Conservation (phyloP, 2,797 vertebrate genomes). For the Pygocentrus nattereri region DNA sequence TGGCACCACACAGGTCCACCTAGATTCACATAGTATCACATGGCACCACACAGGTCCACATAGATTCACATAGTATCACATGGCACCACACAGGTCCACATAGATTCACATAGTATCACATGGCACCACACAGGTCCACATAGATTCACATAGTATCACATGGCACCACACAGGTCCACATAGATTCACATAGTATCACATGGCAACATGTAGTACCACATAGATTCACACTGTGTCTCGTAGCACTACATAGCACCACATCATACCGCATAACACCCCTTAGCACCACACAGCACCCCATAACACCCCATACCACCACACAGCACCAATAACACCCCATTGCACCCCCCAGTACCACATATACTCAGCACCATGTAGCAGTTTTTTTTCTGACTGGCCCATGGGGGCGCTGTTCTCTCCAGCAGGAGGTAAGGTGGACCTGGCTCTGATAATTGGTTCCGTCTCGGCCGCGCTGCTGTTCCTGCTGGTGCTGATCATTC, state of each 20-base stretch:
- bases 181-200: too few relatives aligned
- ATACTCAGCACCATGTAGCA: background rate
- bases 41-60: too few relatives aligned
- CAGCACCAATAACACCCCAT: background rate
- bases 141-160: too few relatives aligned
- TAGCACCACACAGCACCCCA: too few relatives aligned
- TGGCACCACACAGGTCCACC: too few relatives aligned
- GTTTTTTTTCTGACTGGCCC: background rate
- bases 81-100: too few relatives aligned
- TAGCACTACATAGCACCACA: constrained; percentile 12
- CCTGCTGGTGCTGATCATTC: constrained; percentile 59
- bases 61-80: too few relatives aligned
- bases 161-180: background rate
- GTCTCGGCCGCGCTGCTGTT: constrained; percentile 72
- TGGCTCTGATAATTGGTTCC: constrained; percentile 77
- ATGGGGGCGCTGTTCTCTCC: constrained; percentile 1
- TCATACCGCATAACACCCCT: background rate
- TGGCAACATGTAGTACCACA: background rate
- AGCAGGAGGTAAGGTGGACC: constrained; percentile 47
- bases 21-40: too few relatives aligned
- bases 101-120: too few relatives aligned
- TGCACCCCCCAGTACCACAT: too few relatives aligned
- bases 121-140: background rate
- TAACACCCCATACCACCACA: too few relatives aligned
- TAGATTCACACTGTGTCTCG: too few relatives aligned